These are phyloP conservation scores for Semibalanus balanoides DNA, from an alignment of 1,140 invertebrate species.

Conservation along the genomic window DNA sequence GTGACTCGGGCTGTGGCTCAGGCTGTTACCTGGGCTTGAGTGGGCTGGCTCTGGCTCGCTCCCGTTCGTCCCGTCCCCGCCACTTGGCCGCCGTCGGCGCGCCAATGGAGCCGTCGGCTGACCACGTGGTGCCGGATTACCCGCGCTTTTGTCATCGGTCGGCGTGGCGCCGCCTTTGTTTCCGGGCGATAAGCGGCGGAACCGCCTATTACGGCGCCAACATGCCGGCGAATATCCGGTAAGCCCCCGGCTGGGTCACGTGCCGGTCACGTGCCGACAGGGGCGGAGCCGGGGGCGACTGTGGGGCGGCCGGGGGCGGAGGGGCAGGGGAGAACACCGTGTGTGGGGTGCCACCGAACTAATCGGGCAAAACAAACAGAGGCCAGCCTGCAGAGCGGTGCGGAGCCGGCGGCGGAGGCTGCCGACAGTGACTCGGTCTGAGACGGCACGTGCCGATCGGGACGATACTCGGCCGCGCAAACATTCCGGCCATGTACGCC, in stretches of 20 bases:
- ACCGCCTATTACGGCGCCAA: background rate
- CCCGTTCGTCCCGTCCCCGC: background rate
- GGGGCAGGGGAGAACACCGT: too few relatives aligned
- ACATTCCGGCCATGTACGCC: background rate
- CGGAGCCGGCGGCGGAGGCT: too few relatives aligned
- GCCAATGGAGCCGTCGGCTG: background rate
- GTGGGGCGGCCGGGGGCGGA: too few relatives aligned
- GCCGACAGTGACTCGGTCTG: too few relatives aligned
- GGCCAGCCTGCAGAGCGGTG: too few relatives aligned
- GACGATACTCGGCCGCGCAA: background rate
- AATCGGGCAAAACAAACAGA: background rate
- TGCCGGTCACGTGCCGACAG: background rate
- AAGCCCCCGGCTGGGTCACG: background rate
- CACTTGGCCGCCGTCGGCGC: too few relatives aligned
- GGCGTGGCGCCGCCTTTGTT: background rate
- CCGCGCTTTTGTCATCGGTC: background rate
- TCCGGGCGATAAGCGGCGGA: background rate
- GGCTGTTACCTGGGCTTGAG: too few relatives aligned
- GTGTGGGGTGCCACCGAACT: too few relatives aligned
- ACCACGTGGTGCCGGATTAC: background rate
- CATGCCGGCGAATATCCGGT: background rate
- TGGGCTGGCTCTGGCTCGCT: too few relatives aligned
- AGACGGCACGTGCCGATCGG: background rate
- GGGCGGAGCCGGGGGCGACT: too few relatives aligned
- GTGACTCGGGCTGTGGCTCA: too few relatives aligned